Evolutionary conservation across 2,113 vertebrate species (phyloP).

Genomic region (Vombatus ursinus): DNA sequence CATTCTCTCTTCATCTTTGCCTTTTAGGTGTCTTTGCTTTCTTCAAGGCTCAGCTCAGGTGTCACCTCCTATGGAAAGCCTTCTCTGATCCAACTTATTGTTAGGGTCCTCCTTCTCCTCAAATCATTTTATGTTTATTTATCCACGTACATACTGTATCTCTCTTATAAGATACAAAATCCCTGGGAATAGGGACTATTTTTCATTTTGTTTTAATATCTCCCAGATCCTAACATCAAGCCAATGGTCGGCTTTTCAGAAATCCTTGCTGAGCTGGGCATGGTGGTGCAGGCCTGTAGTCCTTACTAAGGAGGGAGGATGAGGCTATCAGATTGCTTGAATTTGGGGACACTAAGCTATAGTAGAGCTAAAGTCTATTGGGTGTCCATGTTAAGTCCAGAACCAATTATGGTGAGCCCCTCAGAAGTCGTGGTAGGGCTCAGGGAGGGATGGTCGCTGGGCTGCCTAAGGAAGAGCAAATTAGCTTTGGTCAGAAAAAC

Average conservation of each 20-base stretch:
- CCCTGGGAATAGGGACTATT: background rate
- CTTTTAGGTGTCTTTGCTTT: background rate
- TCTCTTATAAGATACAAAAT: background rate
- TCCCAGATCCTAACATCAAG: background rate
- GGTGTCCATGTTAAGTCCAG: background rate
- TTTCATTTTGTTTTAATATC: background rate
- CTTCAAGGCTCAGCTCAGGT: background rate
- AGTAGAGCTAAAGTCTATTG: background rate
- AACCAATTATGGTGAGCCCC: background rate
- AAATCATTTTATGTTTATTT: background rate
- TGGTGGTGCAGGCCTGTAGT: background rate
- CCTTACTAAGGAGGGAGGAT: background rate
- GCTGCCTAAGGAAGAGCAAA: background rate
- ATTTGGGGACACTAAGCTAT: background rate
- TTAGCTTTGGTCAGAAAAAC: background rate
- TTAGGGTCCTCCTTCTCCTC: too few species aligned
- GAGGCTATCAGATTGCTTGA: background rate
- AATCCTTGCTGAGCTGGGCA: background rate
- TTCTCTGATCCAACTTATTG: background rate
- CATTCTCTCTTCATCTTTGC: background rate
- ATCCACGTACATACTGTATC: background rate
- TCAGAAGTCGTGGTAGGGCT: background rate
- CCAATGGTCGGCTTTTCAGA: background rate
- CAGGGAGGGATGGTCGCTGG: background rate
- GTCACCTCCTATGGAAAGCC: background rate